Evolutionary conservation across 1,140 invertebrate species (phyloP), one percentile per base, ranked within the genome.

Genomic region (Bombus fervidus): DNA sequence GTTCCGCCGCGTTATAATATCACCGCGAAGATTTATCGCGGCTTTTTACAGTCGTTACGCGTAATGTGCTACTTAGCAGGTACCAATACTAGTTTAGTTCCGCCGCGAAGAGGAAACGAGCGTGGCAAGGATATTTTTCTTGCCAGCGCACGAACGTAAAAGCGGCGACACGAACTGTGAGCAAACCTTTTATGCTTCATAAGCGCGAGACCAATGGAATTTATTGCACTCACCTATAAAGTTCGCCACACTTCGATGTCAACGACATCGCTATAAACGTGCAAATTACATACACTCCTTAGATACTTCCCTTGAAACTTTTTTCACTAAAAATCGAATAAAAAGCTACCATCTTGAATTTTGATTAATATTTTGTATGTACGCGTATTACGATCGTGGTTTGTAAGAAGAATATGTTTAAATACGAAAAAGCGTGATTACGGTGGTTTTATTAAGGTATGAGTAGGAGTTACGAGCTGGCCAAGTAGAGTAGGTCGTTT

Each of bases 51-150:
- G 18, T 68, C 43, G 81, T 74, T 41, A 34, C 34, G 10, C 31
- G 74, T 83, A 83, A 83, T 59, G 82, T 57, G 82, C 75, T 74
- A 78, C 73, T 83, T 83, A 78, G 66, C 66, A 84, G 82, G 39
- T 79, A 78, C 75, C 82, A 83, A 83, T 78, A 69, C 73, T 43
- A 28, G 81, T 83, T 83, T 41, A 78, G 66, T 22, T 53, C 22
- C 31, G 25, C 25, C 22, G 1, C 15, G n/a, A n/a, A 28, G 15
- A 12, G 37, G 69, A 2, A 43, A 39, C 47, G 12, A 43, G 28
- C 22, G 25, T 9, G 37, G 25, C 57, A 41, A 39, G 41, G 34
- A 77, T 83, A 83, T 69, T 84, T 84, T 62, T 79, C 82, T 62
- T 39, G 34, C 47, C 47, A 22, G 47, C 18, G 18, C 18, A 53